Evolutionary conservation across 2,113 vertebrate species (phyloP).

Genomic region (Psophia crepitans): DNA sequence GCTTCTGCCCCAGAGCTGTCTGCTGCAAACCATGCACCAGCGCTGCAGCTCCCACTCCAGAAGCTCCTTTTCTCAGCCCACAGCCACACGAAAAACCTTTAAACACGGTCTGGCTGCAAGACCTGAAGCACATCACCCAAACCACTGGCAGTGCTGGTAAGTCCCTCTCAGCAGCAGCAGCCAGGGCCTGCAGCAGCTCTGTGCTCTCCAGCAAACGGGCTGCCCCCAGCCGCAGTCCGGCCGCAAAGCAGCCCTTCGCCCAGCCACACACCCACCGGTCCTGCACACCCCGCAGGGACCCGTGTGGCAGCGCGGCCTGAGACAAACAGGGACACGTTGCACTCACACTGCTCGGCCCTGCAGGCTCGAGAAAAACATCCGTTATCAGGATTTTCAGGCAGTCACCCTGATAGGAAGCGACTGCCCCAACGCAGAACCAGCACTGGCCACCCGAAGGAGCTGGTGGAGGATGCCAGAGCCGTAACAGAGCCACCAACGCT

Average conservation of each 20-base stretch:
- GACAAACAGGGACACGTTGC: neutral
- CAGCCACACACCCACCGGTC: neutral
- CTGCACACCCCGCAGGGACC: neutral
- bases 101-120: neutral
- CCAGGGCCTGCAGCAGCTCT: neutral
- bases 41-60: neutral
- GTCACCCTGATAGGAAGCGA: neutral
- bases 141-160: accelerated
- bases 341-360: neutral
- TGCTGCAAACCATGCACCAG: neutral
- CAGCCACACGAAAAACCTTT: neutral
- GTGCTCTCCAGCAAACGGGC: neutral
- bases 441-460: neutral
- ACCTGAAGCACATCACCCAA: neutral
- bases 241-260: neutral
- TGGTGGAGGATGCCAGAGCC: neutral
- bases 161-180: neutral
- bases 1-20: neutral
- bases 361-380: neutral
- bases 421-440: neutral
- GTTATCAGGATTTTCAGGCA: neutral
- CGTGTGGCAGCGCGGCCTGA: accelerated
- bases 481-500: neutral
- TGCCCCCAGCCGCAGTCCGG: neutral
- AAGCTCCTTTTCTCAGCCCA: neutral